Percentiles rank a stretch among this genome's conserved stretches.
Evolutionary conservation across 2,888 invertebrate genomes (phyloP).

Genomic region (Idaea straminata): DNA sequence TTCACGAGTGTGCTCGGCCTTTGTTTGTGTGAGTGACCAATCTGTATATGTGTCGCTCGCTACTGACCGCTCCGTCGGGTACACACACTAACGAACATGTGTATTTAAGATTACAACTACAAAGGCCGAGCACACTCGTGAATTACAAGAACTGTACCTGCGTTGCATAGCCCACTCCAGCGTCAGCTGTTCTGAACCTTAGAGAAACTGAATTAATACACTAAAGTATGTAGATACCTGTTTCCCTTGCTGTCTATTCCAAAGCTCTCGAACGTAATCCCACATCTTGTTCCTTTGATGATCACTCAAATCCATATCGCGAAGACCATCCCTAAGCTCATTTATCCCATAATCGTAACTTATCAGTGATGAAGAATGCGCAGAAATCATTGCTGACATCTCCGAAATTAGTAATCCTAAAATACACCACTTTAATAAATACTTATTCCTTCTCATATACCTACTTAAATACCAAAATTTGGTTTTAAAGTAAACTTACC

Average conservation of each 20-base stretch:
- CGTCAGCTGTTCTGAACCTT: not conserved
- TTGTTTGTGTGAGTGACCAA: too few relatives aligned
- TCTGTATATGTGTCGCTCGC: too few relatives aligned
- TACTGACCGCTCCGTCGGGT: too few relatives aligned
- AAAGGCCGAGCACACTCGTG: too few relatives aligned
- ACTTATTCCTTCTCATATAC: constrained; percentile 2
- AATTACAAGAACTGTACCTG: too few relatives aligned
- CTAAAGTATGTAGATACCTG: constrained; percentile 51
- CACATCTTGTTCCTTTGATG: constrained; percentile 78
- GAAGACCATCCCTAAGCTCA: constrained; percentile 71
- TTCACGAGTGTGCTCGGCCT: too few relatives aligned
- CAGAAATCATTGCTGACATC: constrained; percentile 76
- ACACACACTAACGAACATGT: too few relatives aligned
- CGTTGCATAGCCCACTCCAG: too few relatives aligned
- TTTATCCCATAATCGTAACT: constrained; percentile 75
- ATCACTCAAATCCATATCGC: constrained; percentile 69
- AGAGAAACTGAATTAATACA: not conserved
- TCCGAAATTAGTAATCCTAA: constrained; percentile 75
- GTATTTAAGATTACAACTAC: too few relatives aligned
- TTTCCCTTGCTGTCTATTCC: constrained; percentile 75
- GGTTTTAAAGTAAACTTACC: constrained; percentile 41
- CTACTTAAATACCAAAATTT: not conserved
- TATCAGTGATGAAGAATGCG: constrained; percentile 72
- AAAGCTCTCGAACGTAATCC: constrained; percentile 74
- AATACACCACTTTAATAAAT: constrained; percentile 8